A percentile compares a stretch with the other conserved stretches of the same genome.
phyloP scores from a whole-genome alignment of 2,113 vertebrate species.

The Psettodes erumei region DNA sequence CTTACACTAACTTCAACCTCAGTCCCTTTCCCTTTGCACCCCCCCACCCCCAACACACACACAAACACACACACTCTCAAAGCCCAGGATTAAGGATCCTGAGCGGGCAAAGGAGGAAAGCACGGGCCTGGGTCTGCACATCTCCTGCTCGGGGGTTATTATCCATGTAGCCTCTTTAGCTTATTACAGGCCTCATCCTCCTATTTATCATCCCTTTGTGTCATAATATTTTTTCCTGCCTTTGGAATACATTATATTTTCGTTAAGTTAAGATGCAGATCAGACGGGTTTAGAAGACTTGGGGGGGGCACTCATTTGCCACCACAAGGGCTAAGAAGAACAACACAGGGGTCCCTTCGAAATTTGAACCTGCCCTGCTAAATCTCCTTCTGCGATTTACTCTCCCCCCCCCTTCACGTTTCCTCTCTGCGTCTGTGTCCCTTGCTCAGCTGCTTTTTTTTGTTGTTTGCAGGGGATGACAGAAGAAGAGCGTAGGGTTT shows the following conservation, averaged over 20 bases:
- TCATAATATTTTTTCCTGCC: conserved; percentile 40
- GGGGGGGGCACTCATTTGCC: conserved; percentile 1
- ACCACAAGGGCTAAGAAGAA: conserved; percentile 2
- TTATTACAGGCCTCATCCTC: conserved; percentile 84
- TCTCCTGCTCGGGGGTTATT: conserved; percentile 56
- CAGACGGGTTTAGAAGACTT: conserved; percentile 45
- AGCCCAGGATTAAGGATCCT: conserved; percentile 88
- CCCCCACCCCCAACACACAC: not conserved
- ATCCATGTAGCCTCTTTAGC: conserved; percentile 76
- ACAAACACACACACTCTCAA: conserved; percentile 61
- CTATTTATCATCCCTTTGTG: conserved; percentile 72
- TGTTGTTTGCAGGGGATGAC: conserved; percentile 53
- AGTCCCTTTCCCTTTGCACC: conserved; percentile 25
- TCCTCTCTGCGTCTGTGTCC: not conserved
- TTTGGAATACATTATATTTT: conserved; percentile 59
- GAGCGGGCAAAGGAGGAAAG: conserved; percentile 54
- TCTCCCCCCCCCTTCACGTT: not conserved
- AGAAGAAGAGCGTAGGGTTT: conserved; percentile 44
- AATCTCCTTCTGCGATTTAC: conserved; percentile 26
- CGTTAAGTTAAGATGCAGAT: conserved; percentile 58
- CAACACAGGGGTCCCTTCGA: conserved; percentile 40
- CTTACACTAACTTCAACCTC: conserved; percentile 88
- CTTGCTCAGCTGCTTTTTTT: conserved; percentile 36
- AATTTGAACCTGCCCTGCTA: conserved; percentile 35
- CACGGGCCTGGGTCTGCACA: conserved; percentile 54